Percentiles rank a stretch among this genome's conserved stretches.
phyloP scores from a whole-genome alignment of 92 coral and sea anemone genomes.

The Bergia sp. region DNA sequence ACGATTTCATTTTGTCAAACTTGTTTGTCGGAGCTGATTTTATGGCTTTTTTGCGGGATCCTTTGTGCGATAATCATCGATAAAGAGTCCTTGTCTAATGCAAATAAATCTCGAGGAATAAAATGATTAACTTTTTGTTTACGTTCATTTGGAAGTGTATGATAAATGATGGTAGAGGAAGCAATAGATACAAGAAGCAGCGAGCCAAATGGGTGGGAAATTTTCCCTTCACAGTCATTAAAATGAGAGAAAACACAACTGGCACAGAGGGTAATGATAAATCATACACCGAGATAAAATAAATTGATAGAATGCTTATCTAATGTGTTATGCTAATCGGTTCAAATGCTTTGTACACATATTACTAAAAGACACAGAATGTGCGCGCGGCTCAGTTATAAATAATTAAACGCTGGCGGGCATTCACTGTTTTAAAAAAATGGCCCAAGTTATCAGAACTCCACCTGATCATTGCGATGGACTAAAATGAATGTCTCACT shows the following conservation, averaged over 20 bases:
- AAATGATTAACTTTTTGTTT: constrained; percentile 51
- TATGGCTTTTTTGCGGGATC: constrained; percentile 58
- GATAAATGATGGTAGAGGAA: constrained; percentile 44
- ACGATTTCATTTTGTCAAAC: not conserved
- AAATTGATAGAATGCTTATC: constrained; percentile 49
- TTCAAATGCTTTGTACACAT: constrained; percentile 49
- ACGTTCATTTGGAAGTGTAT: constrained; percentile 25
- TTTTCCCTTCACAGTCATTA: constrained; percentile 22
- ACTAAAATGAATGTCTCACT: constrained; percentile 6
- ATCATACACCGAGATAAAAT: constrained; percentile 52
- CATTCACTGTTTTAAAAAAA: constrained; percentile 6
- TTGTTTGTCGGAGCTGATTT: constrained; percentile 28
- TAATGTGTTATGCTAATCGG: constrained; percentile 52
- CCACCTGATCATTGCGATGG: not conserved
- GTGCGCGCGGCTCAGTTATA: constrained; percentile 26
- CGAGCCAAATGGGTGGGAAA: constrained; percentile 21
- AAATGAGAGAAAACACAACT: constrained; percentile 32
- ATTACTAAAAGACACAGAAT: constrained; percentile 30
- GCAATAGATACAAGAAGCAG: constrained; percentile 17
- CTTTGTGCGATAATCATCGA: constrained; percentile 70
- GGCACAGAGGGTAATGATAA: constrained; percentile 53
- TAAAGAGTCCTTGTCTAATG: constrained; percentile 59
- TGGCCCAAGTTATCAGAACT: constrained; percentile 12
- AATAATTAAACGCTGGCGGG: constrained; percentile 48
- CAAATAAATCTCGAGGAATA: constrained; percentile 58